A percentile compares a stretch with the other conserved stretches of the same genome.
phyloP scores from a whole-genome alignment of 2,797 vertebrate genomes.

The Gambusia yucatana region DNA sequence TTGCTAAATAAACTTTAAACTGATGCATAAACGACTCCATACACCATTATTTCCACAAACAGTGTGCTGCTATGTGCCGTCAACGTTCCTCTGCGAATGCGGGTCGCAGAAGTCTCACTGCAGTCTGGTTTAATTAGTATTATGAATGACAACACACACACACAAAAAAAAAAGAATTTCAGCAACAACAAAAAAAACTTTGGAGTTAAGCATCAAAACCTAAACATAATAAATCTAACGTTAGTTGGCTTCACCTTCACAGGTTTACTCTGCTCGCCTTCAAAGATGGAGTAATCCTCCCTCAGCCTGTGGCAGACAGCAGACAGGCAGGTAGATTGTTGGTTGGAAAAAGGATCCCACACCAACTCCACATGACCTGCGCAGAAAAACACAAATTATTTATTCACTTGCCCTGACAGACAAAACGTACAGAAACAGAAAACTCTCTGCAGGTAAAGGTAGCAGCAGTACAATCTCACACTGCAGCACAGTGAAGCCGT shows the following conservation, averaged over 20 bases:
- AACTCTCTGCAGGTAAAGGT: neutral
- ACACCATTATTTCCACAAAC: too few relatives aligned
- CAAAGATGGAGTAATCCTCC: slow-evolving; percentile 82
- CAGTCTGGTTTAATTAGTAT: too few relatives aligned
- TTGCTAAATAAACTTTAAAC: too few relatives aligned
- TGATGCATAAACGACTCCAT: too few relatives aligned
- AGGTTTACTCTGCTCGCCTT: slow-evolving; percentile 81
- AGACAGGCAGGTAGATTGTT: slow-evolving; percentile 84
- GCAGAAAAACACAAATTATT: slow-evolving; percentile 9
- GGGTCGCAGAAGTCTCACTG: too few relatives aligned
- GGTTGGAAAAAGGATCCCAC: slow-evolving; percentile 91
- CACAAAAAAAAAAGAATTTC: too few relatives aligned
- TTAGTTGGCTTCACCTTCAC: slow-evolving; percentile 81
- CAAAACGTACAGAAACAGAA: neutral
- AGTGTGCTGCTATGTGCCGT: too few relatives aligned
- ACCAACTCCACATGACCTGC: slow-evolving; percentile 85
- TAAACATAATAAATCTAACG: neutral
- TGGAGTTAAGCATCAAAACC: too few relatives aligned
- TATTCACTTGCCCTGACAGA: neutral
- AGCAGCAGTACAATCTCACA: neutral
- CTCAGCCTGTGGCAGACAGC: slow-evolving; percentile 82
- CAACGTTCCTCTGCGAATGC: too few relatives aligned
- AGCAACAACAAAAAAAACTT: too few relatives aligned
- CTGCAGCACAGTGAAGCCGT: neutral
- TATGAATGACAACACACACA: too few relatives aligned